These are phyloP conservation scores for Hypsibius dujardini DNA, from an alignment of 1,140 invertebrate species.

Conservation along the genomic window DNA sequence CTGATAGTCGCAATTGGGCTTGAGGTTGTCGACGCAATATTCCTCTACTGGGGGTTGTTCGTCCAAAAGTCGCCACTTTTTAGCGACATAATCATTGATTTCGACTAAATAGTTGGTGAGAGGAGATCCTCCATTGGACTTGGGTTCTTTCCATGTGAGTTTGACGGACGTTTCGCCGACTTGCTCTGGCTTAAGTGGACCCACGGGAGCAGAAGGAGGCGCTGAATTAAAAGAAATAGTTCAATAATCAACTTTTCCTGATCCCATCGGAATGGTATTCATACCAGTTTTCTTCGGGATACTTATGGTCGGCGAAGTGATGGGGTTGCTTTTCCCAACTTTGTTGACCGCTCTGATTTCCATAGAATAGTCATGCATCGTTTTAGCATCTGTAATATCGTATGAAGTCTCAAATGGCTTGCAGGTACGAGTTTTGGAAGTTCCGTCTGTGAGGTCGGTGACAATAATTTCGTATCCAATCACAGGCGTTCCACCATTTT, in stretches of 20 bases:
- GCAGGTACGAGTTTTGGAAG: slow-evolving; percentile 22
- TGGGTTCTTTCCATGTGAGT: slow-evolving; percentile 62
- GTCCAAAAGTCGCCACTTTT: slow-evolving; percentile 90
- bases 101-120: slow-evolving; percentile 77
- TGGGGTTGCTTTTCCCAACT: slow-evolving; percentile 20
- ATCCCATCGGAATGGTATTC: not conserved
- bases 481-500: slow-evolving; percentile 74
- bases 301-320: slow-evolving; percentile 28
- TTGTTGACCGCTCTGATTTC: slow-evolving; percentile 11
- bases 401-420: slow-evolving; percentile 23
- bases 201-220: too few relatives aligned
- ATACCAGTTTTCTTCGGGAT: slow-evolving; percentile 24
- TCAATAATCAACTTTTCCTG: too few relatives aligned
- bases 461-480: slow-evolving; percentile 61
- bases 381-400: not conserved
- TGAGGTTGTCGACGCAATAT: slow-evolving; percentile 57
- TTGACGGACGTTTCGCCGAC: slow-evolving; percentile 38
- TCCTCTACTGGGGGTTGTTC: slow-evolving; percentile 61
- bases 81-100: slow-evolving; percentile 69
- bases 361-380: not conserved
- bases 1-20: slow-evolving; percentile 68
- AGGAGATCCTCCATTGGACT: slow-evolving; percentile 76
- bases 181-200: too few relatives aligned
- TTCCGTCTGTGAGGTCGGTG: not conserved
- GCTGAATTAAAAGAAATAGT: too few relatives aligned